Conservation (phyloP, 1,140 invertebrate genomes). For the Daktulosphaira vitifoliae region DNA sequence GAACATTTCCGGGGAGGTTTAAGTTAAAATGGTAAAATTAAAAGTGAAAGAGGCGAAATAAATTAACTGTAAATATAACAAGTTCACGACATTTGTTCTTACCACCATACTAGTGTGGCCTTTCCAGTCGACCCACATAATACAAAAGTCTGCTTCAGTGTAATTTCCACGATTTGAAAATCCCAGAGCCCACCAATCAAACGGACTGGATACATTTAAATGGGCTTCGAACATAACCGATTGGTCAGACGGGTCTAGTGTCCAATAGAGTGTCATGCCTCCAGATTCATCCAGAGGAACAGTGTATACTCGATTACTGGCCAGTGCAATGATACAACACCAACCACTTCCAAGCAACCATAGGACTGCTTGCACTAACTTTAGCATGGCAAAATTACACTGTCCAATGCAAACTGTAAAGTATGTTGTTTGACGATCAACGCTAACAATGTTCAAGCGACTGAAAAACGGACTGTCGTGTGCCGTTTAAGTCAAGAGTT, state of each 20-base stretch:
- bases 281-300: slow-evolving; percentile 38
- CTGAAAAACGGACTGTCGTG: not conserved
- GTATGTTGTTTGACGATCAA: too few relatives aligned
- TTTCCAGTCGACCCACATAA: slow-evolving; percentile 66
- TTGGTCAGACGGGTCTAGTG: slow-evolving; percentile 33
- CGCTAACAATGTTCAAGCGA: not conserved
- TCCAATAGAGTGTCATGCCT: slow-evolving; percentile 38
- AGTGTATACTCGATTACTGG: slow-evolving; percentile 28
- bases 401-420: too few relatives aligned
- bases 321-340: not conserved
- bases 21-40: too few relatives aligned
- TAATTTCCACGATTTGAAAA: slow-evolving; percentile 82
- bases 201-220: slow-evolving; percentile 12
- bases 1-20: too few relatives aligned
- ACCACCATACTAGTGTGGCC: slow-evolving; percentile 59
- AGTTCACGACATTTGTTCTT: too few relatives aligned
- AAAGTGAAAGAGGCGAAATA: too few relatives aligned
- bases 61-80: too few relatives aligned
- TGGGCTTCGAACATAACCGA: slow-evolving; percentile 34
- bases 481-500: too few relatives aligned
- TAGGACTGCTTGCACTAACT: not conserved
- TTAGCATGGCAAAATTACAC: not conserved
- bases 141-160: slow-evolving; percentile 71
- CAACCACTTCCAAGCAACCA: not conserved
- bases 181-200: slow-evolving; percentile 73